Conservation (phyloP, 1,140 invertebrate species). For the Eciton burchellii region DNA sequence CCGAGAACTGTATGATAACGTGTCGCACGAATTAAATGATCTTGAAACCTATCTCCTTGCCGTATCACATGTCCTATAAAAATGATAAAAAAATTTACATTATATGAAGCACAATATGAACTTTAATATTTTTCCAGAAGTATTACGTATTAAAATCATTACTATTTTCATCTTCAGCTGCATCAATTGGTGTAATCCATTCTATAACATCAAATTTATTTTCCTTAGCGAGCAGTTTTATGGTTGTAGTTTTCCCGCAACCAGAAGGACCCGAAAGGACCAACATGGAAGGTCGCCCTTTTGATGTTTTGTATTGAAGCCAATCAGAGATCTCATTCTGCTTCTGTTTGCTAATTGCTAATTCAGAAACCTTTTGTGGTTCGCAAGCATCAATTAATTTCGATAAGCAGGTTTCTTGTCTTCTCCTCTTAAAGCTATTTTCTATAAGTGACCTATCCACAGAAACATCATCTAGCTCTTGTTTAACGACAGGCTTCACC, state of each 20-base stretch:
- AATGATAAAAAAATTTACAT: constrained; percentile 1
- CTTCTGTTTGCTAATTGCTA: constrained; percentile 81
- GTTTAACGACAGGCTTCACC: constrained; percentile 6
- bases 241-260: constrained; percentile 89
- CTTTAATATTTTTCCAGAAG: constrained; percentile 38
- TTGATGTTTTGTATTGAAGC: constrained; percentile 74
- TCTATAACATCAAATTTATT: constrained; percentile 87
- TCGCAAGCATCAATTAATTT: constrained; percentile 77
- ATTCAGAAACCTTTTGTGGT: constrained; percentile 77
- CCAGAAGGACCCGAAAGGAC: constrained; percentile 90
- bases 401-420: constrained; percentile 70
- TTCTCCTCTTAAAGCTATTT: constrained; percentile 52
- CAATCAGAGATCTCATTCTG: constrained; percentile 81
- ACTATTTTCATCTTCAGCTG: constrained; percentile 82
- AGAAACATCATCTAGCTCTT: background rate
- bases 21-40: constrained; percentile 89
- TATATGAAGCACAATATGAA: constrained; percentile 51
- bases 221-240: constrained; percentile 87
- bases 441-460: background rate
- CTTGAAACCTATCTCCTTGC: constrained; percentile 89
- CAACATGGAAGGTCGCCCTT: constrained; percentile 86
- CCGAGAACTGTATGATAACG: constrained; percentile 89
- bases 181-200: constrained; percentile 91
- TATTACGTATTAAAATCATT: constrained; percentile 51
- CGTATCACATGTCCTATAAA: constrained; percentile 72